These are phyloP conservation scores for Palloptera scutellata DNA, from an alignment of 2,888 invertebrate genomes.

Conservation along the genomic window DNA sequence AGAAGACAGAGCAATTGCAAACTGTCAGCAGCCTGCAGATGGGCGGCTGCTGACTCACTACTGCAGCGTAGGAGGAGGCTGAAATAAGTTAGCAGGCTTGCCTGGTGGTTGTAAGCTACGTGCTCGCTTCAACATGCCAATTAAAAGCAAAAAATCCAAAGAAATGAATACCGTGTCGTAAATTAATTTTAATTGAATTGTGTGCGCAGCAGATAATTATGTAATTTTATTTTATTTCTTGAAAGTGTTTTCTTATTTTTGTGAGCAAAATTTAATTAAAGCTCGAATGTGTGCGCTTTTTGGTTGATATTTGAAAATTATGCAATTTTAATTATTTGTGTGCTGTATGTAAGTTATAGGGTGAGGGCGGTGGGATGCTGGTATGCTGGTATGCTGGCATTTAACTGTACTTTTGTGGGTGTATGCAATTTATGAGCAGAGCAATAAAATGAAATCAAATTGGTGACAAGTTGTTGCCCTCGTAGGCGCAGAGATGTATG, in stretches of 20 bases:
- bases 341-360: no score
- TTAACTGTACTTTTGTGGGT: neutral
- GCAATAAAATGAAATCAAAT: conserved; percentile 1
- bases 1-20: neutral
- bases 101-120: neutral
- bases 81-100: neutral
- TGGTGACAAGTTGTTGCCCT: no score
- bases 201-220: conserved; percentile 30
- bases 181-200: conserved; percentile 38
- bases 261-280: conserved; percentile 26
- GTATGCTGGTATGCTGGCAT: neutral
- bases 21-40: neutral
- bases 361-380: neutral
- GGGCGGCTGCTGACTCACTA: neutral
- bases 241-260: no score
- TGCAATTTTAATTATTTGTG: conserved; percentile 12
- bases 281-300: neutral
- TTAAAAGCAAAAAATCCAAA: conserved; percentile 10
- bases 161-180: conserved; percentile 24
- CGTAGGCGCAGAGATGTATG: neutral
- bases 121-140: neutral
- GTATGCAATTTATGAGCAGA: conserved; percentile 5
- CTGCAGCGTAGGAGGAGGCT: no score
- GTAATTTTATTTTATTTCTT: conserved; percentile 1
- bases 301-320: conserved; percentile 10